Evolutionary conservation across 2,888 invertebrate genomes (phyloP), one percentile per base, ranked within the genome.

Genomic region (Drosophila rellima): DNA sequence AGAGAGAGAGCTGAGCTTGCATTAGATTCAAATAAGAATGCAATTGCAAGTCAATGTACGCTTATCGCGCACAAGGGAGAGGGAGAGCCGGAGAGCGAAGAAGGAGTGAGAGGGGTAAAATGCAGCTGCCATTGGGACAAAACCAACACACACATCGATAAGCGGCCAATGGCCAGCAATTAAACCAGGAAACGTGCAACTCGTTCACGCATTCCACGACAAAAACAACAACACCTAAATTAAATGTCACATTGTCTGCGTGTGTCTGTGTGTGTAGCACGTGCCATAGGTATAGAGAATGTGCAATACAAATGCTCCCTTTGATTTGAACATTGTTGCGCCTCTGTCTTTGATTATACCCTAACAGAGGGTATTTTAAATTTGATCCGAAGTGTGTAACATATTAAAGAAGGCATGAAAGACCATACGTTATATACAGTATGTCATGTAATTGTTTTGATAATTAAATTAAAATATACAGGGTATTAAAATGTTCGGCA

Each of bases 101-200:
- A 26, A 26, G 20, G 13, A 33, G 33, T 35, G 26, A n/a, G n/a
- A n/a, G 45, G 15, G 33, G 47, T 23, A 52, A 60, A 44, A 39
- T 55, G 50, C 51, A 68, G 37, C 45, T 62, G 57, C 37, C 44
- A 42, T 45, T 59, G 42, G 57, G 33, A 42, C 62, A 51, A 23
- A 23, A 18, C n/a, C 13, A 23, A 29, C 15, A 13, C 15, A 29
- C 15, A 13, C 15, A n/a, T 33, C 69, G 62, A 74, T 68, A 73
- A 73, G 74, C 69, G 74, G 74, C 55, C 73, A 73, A 63, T 74
- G 62, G 69, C 62, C 74, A 59, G 42, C 59, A 73, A 73, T 74
- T 73, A 74, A 73, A 74, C 68, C 74, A 74, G 73, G 67, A 76
- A 75, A 63, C 72, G 77, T 70, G 54, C 71, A 77, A 54, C 68